Evolutionary conservation across 2,888 invertebrate genomes (phyloP), one percentile per base, ranked within the genome.

Genomic region (Orchesella flavescens): DNA sequence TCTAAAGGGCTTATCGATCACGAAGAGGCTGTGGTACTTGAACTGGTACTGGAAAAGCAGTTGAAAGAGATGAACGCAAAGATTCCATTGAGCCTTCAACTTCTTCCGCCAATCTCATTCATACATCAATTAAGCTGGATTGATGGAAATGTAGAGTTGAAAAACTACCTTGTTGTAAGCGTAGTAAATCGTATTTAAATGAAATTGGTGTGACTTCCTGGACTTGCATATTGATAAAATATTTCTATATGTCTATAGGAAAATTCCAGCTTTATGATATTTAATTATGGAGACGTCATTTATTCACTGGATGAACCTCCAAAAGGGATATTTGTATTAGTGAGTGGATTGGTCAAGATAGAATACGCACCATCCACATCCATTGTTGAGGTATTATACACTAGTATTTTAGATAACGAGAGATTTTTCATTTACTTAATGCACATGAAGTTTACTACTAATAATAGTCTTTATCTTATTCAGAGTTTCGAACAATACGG

Each of bases 1-100:
- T 49, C 34, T 57, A 21, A 12, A 90, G 92, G 93, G 3, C 92
- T 93, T 82, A 89, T 93, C 0, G 93, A 93, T 85, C 93, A 93
- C 88, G 91, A 91, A 88, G 93, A 93, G 84, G 92, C 91, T 82
- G 90, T 89, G 2, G 89, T 92, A 53, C 88, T 93, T 1, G 90
- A 92, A 69, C 89, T 90, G 81, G 92, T 92, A 0, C 91, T 93
- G 15, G 92, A 93, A 75, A 92, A 92, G 55, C 91, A 91, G 86
- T 91, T 93, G 17, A 93, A 93, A 86, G 86, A 90, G 83, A 74
- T 85, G 75, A 93, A 93, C 63, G 81, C 75, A 1, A 75, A 49
- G 53, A 82, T 82, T 61, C 81, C 81, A 9, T 24, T 75, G 86
- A 76, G 85, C 17, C 69, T 87, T 1, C 84, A 85, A 83, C 88